Base-by-base conservation (phyloP, 2,888 invertebrate species). In the Neoitamus cyanurus region DNA sequence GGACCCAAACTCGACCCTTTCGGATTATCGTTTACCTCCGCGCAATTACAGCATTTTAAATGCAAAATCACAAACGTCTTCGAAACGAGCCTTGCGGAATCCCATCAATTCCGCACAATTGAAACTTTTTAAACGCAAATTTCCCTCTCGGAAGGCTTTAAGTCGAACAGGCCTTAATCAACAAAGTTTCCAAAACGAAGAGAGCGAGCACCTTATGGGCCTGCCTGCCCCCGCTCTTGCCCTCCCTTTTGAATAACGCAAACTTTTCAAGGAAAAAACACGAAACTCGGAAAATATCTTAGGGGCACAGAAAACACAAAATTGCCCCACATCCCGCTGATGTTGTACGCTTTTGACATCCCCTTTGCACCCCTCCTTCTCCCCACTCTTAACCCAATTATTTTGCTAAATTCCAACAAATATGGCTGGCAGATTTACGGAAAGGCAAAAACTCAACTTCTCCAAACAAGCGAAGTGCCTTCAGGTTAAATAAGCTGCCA, bases 341-440 rank as follows among this genome's bases (percentile, higher is more conserved):
- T 15, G 42, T 6, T 25, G 58, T 20, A 58, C 58, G 58, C 20
- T 25, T 58, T 15, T 15, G 58, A 20, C 25, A 9, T 58, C 20
- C n/a, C 42, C 20, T 58, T n/a, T n/a, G n/a, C n/a, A n/a, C n/a
- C n/a, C n/a, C 25, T n/a, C n/a, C 48, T 58, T 58, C 20, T 58
- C 42, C 20, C 25, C 11, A 20, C 25, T 58, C 58, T 58, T 58
- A 58, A 58, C 58, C 58, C 58, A 58, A 58, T 58, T 58, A 58
- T 58, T 58, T 58, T 58, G 58, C 58, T 58, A 58, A 58, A 58
- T 58, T 58, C 58, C 58, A 58, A 20, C 58, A 58, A 58, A 58
- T 58, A 58, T 58, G 58, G 58, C 58, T 58, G 58, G 58, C 58
- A 58, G 58, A 58, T 58, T 58, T 58, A 58, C 20, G 58, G 58